Conservation (phyloP, 2,888 invertebrate genomes). For the Baccha elongata region DNA sequence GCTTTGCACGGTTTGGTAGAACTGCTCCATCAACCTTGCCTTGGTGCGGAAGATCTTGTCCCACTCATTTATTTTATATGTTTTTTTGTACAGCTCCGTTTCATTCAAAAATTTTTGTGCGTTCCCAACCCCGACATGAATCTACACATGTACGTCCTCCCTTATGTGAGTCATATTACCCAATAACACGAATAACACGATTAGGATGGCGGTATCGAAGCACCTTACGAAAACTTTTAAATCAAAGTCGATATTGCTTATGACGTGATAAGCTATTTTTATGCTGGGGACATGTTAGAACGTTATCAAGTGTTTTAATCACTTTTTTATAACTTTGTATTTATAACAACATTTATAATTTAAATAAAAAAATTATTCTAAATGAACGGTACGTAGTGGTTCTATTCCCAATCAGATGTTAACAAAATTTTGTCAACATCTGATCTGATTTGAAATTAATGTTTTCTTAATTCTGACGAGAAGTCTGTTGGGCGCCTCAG, state of each 20-base stretch:
- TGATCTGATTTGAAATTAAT: too few relatives aligned
- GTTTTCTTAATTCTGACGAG: too few relatives aligned
- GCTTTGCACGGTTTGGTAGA: neutral
- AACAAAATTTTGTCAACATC: too few relatives aligned
- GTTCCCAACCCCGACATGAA: neutral
- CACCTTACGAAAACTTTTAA: neutral
- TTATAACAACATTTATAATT: too few relatives aligned
- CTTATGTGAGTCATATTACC: neutral
- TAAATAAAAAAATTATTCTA: too few relatives aligned
- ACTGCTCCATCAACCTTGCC: neutral
- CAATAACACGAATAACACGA: slow-evolving; percentile 3
- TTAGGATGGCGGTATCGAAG: slow-evolving; percentile 1
- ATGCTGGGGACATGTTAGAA: too few relatives aligned
- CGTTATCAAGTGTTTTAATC: too few relatives aligned
- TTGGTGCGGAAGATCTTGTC: slow-evolving; percentile 2
- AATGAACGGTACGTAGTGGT: too few relatives aligned
- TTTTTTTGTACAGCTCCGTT: neutral
- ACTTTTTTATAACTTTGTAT: too few relatives aligned
- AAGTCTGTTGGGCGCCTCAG: too few relatives aligned
- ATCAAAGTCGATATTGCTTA: neutral
- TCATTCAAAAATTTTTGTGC: neutral
- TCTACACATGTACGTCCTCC: neutral
- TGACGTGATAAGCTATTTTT: neutral
- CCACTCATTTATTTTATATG: neutral
- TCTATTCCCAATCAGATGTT: too few relatives aligned